Evolutionary conservation across 2,888 invertebrate species (phyloP).

Genomic region (Cinara cedri): DNA sequence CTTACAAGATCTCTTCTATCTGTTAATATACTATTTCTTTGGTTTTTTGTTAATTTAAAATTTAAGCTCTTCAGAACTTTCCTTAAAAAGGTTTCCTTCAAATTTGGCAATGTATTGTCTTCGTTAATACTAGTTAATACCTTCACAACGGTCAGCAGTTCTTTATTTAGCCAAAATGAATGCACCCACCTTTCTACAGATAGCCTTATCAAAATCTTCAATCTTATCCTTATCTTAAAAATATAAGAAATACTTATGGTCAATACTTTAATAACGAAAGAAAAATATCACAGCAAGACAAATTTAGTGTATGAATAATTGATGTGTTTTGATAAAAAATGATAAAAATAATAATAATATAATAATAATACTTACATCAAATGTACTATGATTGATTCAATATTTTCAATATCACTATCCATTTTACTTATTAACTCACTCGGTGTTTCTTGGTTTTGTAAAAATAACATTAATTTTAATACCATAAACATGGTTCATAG

Average conservation of each 20-base stretch:
- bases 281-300: conserved; percentile 21
- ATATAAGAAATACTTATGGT: conserved; percentile 13
- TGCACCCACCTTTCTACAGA: too few species aligned
- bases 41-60: too few species aligned
- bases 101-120: too few species aligned
- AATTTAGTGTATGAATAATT: conserved; percentile 21
- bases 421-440: conserved; percentile 22
- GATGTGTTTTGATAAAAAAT: conserved; percentile 16
- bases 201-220: too few species aligned
- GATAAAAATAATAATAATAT: conserved; percentile 10
- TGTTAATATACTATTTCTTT: too few species aligned
- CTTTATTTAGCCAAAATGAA: too few species aligned
- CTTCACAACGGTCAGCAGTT: too few species aligned
- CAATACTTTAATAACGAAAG: conserved; percentile 25
- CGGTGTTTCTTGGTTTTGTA: conserved; percentile 12
- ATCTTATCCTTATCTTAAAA: too few species aligned
- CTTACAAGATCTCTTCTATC: neutral
- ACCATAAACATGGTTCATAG: conserved; percentile 29
- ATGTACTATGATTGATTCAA: conserved; percentile 13
- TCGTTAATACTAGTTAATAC: too few species aligned
- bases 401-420: conserved; percentile 7
- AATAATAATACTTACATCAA: conserved; percentile 20
- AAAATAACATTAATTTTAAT: conserved; percentile 22
- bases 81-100: too few species aligned
- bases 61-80: too few species aligned